phyloP scores from a whole-genome alignment of 2,113 vertebrate genomes.

The Leucoraja erinaceus region DNA sequence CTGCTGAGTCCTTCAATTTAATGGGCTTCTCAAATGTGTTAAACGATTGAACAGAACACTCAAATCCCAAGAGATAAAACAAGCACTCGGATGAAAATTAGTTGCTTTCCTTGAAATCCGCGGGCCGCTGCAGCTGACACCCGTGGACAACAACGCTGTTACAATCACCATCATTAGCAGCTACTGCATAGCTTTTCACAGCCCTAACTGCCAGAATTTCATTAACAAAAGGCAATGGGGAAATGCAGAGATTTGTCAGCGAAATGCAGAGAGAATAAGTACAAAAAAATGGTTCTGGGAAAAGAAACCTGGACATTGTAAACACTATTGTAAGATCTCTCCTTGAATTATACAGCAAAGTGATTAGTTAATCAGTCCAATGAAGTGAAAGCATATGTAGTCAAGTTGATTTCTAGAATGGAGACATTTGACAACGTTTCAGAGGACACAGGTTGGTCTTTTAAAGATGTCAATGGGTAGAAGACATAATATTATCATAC shows the following conservation, averaged over 20 bases:
- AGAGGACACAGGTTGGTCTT: background rate
- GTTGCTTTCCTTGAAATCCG: conserved; percentile 8
- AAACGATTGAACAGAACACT: conserved; percentile 16
- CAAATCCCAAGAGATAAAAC: background rate
- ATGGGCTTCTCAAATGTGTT: background rate
- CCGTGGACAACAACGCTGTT: background rate
- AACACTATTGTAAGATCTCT: background rate
- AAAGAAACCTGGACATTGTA: background rate
- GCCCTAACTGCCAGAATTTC: background rate
- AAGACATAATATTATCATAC: background rate
- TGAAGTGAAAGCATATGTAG: background rate
- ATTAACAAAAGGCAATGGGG: background rate
- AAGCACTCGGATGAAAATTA: background rate
- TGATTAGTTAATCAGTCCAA: background rate
- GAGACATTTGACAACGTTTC: background rate
- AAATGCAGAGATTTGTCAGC: background rate
- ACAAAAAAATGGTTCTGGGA: background rate
- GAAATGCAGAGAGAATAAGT: background rate
- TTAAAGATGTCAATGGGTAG: background rate
- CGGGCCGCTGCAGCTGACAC: background rate
- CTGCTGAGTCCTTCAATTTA: background rate
- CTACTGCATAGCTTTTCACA: background rate
- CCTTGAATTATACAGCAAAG: too few species aligned
- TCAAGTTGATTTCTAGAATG: background rate
- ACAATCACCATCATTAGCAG: background rate